These are phyloP conservation scores for Typhlichthys eigenmanni DNA, from an alignment of 2,797 vertebrate species.

Conservation along the genomic window DNA sequence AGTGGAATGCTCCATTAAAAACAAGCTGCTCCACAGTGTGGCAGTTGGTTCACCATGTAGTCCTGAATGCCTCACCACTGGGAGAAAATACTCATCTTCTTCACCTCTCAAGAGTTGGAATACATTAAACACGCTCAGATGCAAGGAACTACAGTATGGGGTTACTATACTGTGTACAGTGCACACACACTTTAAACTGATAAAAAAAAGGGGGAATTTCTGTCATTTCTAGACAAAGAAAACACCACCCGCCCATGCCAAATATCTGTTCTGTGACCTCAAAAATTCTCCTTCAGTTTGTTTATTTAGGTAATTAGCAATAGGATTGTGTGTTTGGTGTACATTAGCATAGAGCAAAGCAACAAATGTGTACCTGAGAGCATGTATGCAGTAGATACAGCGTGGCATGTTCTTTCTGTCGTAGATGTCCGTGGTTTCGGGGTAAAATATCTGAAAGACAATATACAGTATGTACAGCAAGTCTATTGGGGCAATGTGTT, in stretches of 20 bases:
- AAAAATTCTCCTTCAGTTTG: not conserved
- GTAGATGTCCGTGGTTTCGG: conserved; percentile 98
- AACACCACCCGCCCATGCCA: not conserved
- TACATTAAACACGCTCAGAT: conserved; percentile 9
- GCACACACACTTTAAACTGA: not conserved
- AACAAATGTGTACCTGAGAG: conserved; percentile 85
- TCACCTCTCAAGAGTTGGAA: conserved; percentile 40
- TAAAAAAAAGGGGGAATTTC: not conserved
- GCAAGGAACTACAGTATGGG: not conserved
- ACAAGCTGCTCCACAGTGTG: not conserved
- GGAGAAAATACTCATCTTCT: conserved; percentile 12
- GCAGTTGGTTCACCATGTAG: not conserved
- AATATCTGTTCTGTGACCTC: too few species aligned
- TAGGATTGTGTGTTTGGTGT: not conserved
- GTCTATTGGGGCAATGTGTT: conserved; percentile 2
- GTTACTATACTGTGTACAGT: not conserved
- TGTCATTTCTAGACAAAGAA: not conserved
- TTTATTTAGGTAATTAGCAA: conserved; percentile 1
- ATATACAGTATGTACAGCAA: not conserved
- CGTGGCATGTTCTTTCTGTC: conserved; percentile 99
- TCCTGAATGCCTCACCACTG: conserved; percentile 17
- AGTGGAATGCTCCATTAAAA: conserved; percentile 42
- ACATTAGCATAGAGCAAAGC: not conserved
- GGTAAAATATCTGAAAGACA: conserved; percentile 94
- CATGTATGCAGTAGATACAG: conserved; percentile 98